Conservation (phyloP, 2,797 vertebrate species). For the Eulemur albifrons region DNA sequence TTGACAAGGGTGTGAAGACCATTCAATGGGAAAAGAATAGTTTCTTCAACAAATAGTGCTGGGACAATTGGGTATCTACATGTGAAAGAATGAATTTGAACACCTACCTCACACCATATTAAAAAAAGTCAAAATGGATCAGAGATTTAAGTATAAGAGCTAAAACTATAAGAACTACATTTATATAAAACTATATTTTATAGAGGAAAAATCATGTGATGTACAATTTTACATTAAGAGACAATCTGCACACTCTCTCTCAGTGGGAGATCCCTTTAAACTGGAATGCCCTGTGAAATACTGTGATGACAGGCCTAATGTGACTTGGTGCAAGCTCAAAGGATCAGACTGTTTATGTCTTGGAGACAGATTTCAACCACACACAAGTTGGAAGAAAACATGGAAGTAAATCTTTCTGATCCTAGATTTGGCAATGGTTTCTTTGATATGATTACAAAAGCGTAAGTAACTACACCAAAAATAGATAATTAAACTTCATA, state of each 20-base stretch:
- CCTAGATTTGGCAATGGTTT: neutral
- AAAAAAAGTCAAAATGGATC: neutral
- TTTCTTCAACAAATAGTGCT: neutral
- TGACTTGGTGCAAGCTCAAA: too few relatives aligned
- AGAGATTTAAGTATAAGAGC: neutral
- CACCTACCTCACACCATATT: neutral
- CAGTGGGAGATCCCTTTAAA: neutral
- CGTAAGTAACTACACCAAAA: neutral
- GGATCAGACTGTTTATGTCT: too few relatives aligned
- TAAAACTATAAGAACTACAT: neutral
- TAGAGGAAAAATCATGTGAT: neutral
- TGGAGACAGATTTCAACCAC: too few relatives aligned
- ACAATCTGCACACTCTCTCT: rapidly evolving
- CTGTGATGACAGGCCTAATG: conserved; percentile 5
- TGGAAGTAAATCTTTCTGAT: neutral
- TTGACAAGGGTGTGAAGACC: neutral
- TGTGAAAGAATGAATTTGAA: conserved; percentile 9
- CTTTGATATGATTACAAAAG: neutral
- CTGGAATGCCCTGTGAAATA: conserved; percentile 52
- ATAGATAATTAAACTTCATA: neutral
- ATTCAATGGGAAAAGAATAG: neutral
- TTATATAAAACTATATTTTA: neutral
- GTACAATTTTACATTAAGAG: conserved; percentile 18
- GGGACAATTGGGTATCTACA: neutral
- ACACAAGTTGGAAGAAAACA: neutral